These are phyloP conservation scores for Siniperca knerii DNA, from an alignment of 2,113 vertebrate species.

Conservation along the genomic window DNA sequence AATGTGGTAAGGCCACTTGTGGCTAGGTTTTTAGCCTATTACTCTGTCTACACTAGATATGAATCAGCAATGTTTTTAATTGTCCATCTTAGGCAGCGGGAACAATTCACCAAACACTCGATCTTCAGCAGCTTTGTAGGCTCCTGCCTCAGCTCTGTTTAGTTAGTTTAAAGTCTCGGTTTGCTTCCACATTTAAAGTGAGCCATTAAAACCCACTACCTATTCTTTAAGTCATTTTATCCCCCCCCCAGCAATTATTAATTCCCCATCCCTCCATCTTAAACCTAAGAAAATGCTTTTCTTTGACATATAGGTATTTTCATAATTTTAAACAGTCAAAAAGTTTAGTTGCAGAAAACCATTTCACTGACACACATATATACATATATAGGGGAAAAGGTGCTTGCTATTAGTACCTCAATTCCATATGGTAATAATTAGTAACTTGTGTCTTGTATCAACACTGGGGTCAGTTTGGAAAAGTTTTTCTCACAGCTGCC, in stretches of 20 bases:
- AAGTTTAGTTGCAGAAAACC: background rate
- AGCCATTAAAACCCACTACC: background rate
- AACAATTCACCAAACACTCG: background rate
- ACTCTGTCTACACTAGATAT: background rate
- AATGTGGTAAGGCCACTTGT: background rate
- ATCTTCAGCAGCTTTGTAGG: background rate
- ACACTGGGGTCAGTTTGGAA: conserved; percentile 7
- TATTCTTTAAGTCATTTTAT: background rate
- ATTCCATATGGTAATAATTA: conserved; percentile 7
- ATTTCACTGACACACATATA: background rate
- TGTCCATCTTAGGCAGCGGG: background rate
- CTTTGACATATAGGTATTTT: background rate
- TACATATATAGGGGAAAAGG: background rate
- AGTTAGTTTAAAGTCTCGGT: background rate
- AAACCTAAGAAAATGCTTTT: background rate
- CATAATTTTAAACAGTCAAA: background rate
- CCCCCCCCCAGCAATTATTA: background rate
- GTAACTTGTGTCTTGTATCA: conserved; percentile 6
- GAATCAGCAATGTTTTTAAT: background rate
- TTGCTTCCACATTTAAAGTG: background rate
- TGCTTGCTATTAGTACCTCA: background rate
- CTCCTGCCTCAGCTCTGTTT: background rate
- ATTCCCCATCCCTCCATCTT: background rate
- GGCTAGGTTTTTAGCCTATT: background rate
- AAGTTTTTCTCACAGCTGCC: conserved; percentile 9